Base-by-base conservation (phyloP, 92 coral and sea anemone genomes). In the Hydrozoanthus gracilis region DNA sequence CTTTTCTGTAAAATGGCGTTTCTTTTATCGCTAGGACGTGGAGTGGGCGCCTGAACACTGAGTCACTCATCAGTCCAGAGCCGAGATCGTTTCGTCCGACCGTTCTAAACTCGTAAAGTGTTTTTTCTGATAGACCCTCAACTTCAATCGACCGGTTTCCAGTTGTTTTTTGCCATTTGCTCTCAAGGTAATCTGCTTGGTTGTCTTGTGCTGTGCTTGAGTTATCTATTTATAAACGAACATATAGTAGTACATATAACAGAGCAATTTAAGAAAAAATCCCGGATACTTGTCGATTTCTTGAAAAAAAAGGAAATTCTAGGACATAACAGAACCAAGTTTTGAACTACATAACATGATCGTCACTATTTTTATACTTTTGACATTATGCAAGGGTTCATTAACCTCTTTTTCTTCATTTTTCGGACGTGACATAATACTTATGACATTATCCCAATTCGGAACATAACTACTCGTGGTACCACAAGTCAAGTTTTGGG, bases 101-200 rank as follows among this genome's bases (percentile, higher is more conserved):
- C 8, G 78, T 73, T 14, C 78, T 15, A 14, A 73, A 73, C 58
- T 73, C 78, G 78, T 73, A 49, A 3, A 73, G 39, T 14, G 60
- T 47, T 4, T 73, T 73, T 27, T 48, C 44, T 73, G 78, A 73
- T 14, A 73, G 78, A 49, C 61, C 35, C 17, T 49, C 8, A 39
- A 73, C 17, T 49, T 73, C 78, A 14, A 73, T 73, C 78, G 35
- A 73, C 13, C 78, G 78, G 78, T 73, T 7, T 0, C 39, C 78
- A 73, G 58, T 73, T 17, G 78, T 73, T 14, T 73, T 73, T 48
- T 49, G 56, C 78, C 78, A 73, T 4, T 73, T 16, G 9, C 78
- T 73, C 12, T 73, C 78, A 12, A 27, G 48, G 46, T 68, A 68
- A 9, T 47, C 77, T 2, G 12, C 52, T 14, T 71, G 6, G 50